Conservation (phyloP, 2,113 vertebrate genomes). For the Fulmarus glacialis region DNA sequence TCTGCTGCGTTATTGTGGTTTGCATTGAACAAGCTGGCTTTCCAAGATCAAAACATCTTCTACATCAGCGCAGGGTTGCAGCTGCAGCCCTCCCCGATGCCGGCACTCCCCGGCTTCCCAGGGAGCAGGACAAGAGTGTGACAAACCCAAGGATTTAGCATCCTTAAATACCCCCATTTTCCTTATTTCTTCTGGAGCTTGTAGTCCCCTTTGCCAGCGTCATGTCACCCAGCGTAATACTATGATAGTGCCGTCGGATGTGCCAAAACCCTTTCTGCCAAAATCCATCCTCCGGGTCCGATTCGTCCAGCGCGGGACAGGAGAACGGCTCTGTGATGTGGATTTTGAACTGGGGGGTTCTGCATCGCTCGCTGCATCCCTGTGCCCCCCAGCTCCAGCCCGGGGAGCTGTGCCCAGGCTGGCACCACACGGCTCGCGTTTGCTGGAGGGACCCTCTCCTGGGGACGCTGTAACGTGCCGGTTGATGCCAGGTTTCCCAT, state of each 20-base stretch:
- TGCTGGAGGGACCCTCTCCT: background rate
- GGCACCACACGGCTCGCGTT: fast-evolving
- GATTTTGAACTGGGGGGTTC: background rate
- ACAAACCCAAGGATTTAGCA: background rate
- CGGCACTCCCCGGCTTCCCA: background rate
- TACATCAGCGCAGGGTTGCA: fast-evolving
- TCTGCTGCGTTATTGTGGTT: background rate
- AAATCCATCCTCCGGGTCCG: background rate
- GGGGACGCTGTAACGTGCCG: fast-evolving
- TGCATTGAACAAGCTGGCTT: background rate
- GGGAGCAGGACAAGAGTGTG: background rate
- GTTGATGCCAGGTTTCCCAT: background rate
- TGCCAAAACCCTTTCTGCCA: background rate
- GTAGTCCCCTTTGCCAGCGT: no score
- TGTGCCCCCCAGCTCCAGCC: background rate
- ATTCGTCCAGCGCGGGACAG: background rate
- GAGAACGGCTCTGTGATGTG: background rate
- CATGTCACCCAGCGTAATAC: fast-evolving
- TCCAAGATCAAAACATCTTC: background rate
- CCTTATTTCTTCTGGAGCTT: background rate
- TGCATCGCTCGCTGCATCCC: fast-evolving
- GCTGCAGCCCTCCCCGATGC: fast-evolving
- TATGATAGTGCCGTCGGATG: fast-evolving
- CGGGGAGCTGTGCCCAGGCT: no score
- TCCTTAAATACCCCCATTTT: background rate